These are phyloP conservation scores for Caenorhabditis briggsae DNA, from an alignment of 1,140 invertebrate species.

Conservation along the genomic window DNA sequence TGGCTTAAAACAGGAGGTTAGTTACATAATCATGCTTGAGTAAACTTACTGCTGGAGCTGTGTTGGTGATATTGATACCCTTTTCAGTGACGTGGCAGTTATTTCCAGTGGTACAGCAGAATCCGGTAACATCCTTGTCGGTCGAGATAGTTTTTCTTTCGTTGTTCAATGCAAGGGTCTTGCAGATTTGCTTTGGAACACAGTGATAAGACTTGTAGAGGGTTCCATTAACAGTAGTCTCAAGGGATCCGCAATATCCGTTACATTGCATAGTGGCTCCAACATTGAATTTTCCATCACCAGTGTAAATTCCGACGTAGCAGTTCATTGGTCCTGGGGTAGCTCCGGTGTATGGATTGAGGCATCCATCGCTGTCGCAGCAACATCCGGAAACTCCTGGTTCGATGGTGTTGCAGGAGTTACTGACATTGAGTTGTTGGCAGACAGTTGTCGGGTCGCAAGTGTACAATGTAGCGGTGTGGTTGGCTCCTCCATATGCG, in stretches of 20 bases:
- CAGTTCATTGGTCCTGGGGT: constrained; percentile 42
- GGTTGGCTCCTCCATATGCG: background rate
- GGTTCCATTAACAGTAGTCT: constrained; percentile 6
- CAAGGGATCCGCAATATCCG: constrained; percentile 55
- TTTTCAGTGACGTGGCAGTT: constrained; percentile 25
- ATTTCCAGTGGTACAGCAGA: constrained; percentile 18
- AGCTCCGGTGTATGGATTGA: constrained; percentile 56
- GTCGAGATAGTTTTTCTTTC: constrained; percentile 18
- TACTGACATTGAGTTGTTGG: constrained; percentile 19
- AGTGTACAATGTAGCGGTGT: constrained; percentile 59
- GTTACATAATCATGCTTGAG: background rate
- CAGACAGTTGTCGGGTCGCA: constrained; percentile 65
- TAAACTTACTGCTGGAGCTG: background rate
- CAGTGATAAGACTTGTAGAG: constrained; percentile 52
- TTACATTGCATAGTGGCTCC: constrained; percentile 47
- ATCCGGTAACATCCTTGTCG: constrained; percentile 58
- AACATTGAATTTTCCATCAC: constrained; percentile 22
- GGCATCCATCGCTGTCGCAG: constrained; percentile 62
- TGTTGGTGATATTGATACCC: constrained; percentile 12
- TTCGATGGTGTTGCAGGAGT: constrained; percentile 16
- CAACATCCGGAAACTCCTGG: constrained; percentile 60
- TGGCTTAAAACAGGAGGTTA: background rate
- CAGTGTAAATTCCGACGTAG: constrained; percentile 60
- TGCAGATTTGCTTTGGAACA: constrained; percentile 20
- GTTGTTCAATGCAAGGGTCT: constrained; percentile 53